These are phyloP conservation scores for Sardinella longiceps DNA, from an alignment of 2,797 vertebrate species.

Conservation along the genomic window DNA sequence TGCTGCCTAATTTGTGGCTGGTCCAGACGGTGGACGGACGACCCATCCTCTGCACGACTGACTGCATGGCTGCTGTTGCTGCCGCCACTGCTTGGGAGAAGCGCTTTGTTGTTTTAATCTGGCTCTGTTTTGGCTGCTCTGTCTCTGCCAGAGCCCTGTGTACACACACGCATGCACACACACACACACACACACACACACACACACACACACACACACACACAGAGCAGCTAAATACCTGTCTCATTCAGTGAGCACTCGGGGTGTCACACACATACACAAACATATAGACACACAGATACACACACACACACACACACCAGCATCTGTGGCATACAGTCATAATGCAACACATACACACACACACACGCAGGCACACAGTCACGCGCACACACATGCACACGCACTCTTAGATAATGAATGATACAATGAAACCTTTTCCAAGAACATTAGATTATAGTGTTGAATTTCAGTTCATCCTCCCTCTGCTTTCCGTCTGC, in stretches of 20 bases:
- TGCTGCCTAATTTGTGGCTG: conserved; percentile 34
- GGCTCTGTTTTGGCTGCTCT: conserved; percentile 23
- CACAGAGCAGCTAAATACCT: not conserved
- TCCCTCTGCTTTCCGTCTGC: not conserved
- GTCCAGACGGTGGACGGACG: conserved; percentile 36
- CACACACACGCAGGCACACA: not conserved
- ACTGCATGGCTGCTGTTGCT: not conserved
- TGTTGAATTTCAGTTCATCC: not conserved
- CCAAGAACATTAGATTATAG: conserved; percentile 49
- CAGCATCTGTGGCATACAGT: not conserved
- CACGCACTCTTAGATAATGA: not conserved
- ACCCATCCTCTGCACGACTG: conserved; percentile 40
- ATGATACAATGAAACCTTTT: conserved; percentile 27
- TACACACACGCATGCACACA: too few relatives aligned
- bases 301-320: not conserved
- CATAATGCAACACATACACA: not conserved
- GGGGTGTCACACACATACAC: not conserved
- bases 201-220: too few relatives aligned
- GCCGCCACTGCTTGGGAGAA: not conserved
- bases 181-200: too few relatives aligned
- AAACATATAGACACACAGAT: not conserved
- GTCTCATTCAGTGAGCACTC: not conserved
- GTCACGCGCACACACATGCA: not conserved
- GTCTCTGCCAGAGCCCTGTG: not conserved
- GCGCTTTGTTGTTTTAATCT: conserved; percentile 34